Evolutionary conservation across 2,888 invertebrate species (phyloP).

Genomic region (Acrobasis suavella): DNA sequence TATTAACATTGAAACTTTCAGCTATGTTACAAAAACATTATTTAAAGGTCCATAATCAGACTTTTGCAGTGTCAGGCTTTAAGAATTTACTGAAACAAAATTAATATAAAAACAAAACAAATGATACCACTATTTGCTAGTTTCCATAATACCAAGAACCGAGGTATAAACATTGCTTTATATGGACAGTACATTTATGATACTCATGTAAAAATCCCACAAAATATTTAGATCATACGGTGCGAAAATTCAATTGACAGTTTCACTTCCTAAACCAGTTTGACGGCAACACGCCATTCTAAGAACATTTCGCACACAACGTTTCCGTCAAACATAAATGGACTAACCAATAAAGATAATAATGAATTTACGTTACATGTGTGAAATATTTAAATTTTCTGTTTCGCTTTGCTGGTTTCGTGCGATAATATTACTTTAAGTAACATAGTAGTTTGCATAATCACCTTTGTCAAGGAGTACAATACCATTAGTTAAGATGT

Average conservation of each 20-base stretch:
- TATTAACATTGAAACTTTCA: too few relatives aligned
- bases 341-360: constrained; percentile 14
- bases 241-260: constrained; percentile 21
- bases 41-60: too few relatives aligned
- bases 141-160: constrained; percentile 35
- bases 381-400: background rate
- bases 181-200: constrained; percentile 25
- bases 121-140: constrained; percentile 43
- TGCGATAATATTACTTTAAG: background rate
- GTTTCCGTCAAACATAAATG: constrained; percentile 7
- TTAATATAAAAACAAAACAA: constrained; percentile 47
- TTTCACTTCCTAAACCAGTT: constrained; percentile 15
- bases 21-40: too few relatives aligned
- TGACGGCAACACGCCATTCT: background rate
- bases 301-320: constrained; percentile 2
- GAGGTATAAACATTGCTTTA: constrained; percentile 29
- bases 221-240: constrained; percentile 16
- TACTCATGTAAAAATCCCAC: constrained; percentile 28
- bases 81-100: too few relatives aligned
- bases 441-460: too few relatives aligned
- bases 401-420: background rate
- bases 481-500: too few relatives aligned
- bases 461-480: too few relatives aligned
- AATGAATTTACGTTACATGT: background rate
- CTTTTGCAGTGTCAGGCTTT: too few relatives aligned